Evolutionary conservation across 2,113 vertebrate genomes (phyloP).

Genomic region (Ahaetulla prasina): DNA sequence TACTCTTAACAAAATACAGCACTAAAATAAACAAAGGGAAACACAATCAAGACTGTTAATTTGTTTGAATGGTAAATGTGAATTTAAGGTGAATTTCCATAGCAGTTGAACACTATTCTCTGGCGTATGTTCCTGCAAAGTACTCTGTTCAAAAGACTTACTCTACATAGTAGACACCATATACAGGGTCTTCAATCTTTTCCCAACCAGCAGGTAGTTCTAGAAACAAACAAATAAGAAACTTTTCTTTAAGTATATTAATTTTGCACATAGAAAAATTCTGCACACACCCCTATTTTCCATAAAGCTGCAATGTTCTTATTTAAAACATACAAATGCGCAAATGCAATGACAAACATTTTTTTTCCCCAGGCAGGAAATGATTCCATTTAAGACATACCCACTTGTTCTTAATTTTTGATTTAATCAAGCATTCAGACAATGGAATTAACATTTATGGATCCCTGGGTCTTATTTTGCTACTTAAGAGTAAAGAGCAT

Average conservation of each 20-base stretch:
- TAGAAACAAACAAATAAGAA: constrained; percentile 66
- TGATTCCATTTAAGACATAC: background rate
- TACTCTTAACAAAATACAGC: background rate
- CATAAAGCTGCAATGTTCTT: background rate
- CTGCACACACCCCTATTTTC: background rate
- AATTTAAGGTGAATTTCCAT: background rate
- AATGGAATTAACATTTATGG: background rate
- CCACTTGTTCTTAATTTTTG: background rate
- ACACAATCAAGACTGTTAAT: background rate
- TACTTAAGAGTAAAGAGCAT: background rate
- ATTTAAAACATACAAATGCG: background rate
- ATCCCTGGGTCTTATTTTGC: background rate
- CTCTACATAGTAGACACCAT: constrained; percentile 99
- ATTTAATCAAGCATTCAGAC: background rate
- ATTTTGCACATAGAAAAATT: background rate
- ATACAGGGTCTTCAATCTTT: constrained; percentile 98
- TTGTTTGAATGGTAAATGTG: background rate
- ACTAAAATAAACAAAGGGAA: background rate
- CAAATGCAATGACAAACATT: background rate
- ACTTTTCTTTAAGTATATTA: background rate
- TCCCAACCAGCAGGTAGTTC: constrained; percentile 98
- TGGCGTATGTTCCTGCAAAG: background rate
- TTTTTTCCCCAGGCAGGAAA: background rate
- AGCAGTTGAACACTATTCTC: background rate
- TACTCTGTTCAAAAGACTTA: constrained; percentile 73